Evolutionary conservation across 2,113 vertebrate genomes (phyloP), one percentile per base, ranked within the genome.

Genomic region (Onychorhynchus coronatus): DNA sequence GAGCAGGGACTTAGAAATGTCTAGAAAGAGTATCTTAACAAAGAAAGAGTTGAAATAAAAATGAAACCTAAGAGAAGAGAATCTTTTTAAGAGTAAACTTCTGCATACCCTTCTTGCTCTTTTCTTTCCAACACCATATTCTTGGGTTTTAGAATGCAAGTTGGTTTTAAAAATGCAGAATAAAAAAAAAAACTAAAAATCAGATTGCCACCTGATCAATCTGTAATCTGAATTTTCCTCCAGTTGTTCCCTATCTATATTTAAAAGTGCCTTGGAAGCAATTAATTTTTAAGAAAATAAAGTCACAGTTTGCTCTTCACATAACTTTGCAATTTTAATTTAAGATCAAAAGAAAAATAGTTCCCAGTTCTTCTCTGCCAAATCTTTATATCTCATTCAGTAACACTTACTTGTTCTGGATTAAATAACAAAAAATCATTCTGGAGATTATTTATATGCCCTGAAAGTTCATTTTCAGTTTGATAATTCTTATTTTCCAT

Each of bases 1-100:
- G 23, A 95, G 58, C 52, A 50, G 28, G 17, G 76, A 91, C 61
- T 93, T 95, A 91, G 95, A 95, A 95, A 56, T 72, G 75, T 83
- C 52, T 65, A 49, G 41, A 91, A 74, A 30, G 18, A 63, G 53
- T 91, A 82, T 49, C 55, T 87, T 63, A 82, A 39, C 56, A 93
- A 61, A 93, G 53, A 50, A n/a, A 49, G 65, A 72, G 19, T 39
- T 68, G 49, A 70, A 80, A 55, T 84, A 88, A 67, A 93, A 94
- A 66, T 52, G 39, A 44, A 72, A 91, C 58, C 13, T 80, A 84
- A 71, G 49, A 46, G 27, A 62, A 56, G 41, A 35, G 65, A 41
- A 55, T 62, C 14, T 10, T 91, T 86, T 84, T 15, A 85, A 76
- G 37, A 71, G 5, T 22, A 93, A 76, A 63, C 11, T 74, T 70